Evolutionary conservation across 2,797 vertebrate genomes (phyloP).

Genomic region (Lagorchestes hirsutus): DNA sequence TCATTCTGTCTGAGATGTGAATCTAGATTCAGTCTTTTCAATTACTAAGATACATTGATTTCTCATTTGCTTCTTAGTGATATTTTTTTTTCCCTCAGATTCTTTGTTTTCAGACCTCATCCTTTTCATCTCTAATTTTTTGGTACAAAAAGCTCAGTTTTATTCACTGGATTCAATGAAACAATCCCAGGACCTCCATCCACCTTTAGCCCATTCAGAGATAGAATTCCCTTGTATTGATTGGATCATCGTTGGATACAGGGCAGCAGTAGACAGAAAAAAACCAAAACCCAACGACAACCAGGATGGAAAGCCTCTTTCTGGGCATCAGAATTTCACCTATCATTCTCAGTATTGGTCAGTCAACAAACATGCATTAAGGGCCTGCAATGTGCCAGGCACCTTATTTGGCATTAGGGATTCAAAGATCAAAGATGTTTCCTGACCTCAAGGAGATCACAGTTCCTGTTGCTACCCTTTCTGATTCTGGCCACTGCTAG

Average conservation of each 20-base stretch:
- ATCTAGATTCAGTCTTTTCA: not conserved
- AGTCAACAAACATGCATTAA: not conserved
- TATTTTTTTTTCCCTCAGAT: not conserved
- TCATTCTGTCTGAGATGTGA: not conserved
- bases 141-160: constrained; percentile 33
- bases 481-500: not conserved
- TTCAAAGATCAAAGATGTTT: not conserved
- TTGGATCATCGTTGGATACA: not conserved
- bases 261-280: not conserved
- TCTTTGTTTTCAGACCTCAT: not conserved
- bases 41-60: not conserved
- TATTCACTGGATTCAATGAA: constrained; percentile 33
- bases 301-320: not conserved
- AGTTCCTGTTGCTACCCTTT: not conserved
- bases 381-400: no score
- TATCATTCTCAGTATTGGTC: not conserved
- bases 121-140: constrained; percentile 1
- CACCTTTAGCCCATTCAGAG: not conserved
- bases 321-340: not conserved
- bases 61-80: not conserved
- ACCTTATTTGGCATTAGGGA: not conserved
- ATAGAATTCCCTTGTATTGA: not conserved
- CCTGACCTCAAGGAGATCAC: not conserved
- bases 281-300: not conserved
- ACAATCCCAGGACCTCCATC: constrained; percentile 8